These are phyloP conservation scores for Pangasianodon gigas DNA, from an alignment of 2,113 vertebrate species.

Conservation along the genomic window DNA sequence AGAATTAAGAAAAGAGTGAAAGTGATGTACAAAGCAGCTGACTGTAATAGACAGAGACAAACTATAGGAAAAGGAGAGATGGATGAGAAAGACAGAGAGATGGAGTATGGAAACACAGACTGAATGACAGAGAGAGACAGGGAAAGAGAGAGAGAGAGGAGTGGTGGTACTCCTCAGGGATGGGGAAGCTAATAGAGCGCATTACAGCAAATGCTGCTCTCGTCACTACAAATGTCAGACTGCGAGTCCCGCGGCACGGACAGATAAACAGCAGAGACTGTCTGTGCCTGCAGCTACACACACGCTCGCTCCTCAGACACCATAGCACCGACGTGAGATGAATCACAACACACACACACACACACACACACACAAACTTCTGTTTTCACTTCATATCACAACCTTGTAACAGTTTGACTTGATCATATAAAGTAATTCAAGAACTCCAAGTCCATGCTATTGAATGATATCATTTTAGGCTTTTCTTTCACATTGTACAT, in stretches of 20 bases:
- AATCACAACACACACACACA: conserved; percentile 33
- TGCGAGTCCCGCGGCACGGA: conserved; percentile 41
- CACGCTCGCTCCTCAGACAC: background rate
- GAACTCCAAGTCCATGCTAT: background rate
- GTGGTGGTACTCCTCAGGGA: conserved; percentile 53
- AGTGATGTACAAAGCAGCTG: background rate
- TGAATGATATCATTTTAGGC: background rate
- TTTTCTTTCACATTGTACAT: background rate
- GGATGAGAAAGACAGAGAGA: background rate
- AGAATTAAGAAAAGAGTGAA: background rate
- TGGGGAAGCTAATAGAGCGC: conserved; percentile 63
- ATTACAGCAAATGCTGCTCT: conserved; percentile 70
- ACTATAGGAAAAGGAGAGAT: background rate
- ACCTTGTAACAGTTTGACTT: background rate
- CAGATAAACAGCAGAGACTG: conserved; percentile 48
- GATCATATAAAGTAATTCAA: background rate
- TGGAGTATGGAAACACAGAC: background rate
- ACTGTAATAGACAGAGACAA: conserved; percentile 22
- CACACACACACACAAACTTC: background rate
- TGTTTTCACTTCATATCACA: background rate
- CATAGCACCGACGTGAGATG: conserved; percentile 14
- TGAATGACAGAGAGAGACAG: background rate
- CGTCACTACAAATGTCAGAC: conserved; percentile 68
- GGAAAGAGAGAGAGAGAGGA: conserved; percentile 2
- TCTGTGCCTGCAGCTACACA: conserved; percentile 42